Base-by-base conservation (phyloP, 2,797 vertebrate genomes). In the Galago senegalensis region DNA sequence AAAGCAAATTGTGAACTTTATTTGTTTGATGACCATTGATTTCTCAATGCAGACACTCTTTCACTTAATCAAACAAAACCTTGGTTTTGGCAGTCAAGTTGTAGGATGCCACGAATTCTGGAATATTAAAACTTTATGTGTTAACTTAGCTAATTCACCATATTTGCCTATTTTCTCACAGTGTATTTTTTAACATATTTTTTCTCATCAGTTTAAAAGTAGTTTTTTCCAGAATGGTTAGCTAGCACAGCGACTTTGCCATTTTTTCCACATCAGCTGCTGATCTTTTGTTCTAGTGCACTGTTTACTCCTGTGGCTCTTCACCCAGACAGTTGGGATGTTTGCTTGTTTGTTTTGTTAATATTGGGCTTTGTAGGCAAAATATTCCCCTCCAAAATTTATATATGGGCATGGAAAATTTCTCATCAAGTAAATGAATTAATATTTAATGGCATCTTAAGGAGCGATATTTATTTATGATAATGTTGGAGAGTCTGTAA, bases 401-500 rank as follows among this genome's bases (percentile, higher is more conserved):
- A 49, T 56, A 29, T 56, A 10, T 43, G 40, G 16, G 18, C 49
- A 23, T 72, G 60, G 46, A 37, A 27, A 8, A 67, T 86, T 60
- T 93, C 63, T 94, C 58, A 61, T 75, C 79, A 82, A 93, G 53
- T 86, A 61, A 85, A 67, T 49, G 16, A 77, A 96, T 91, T 31
- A 89, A 79, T 93, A 82, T 88, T 89, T 89, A 67, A 94, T 69
- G 56, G 7, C 46, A 46, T 67, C 82, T 84, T 82, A 21, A 82
- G 56, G 82, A 79, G 34, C 1, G 23, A 13, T 89, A 16, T 86
- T 96, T 94, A 46, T n/a, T 53, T 81, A 56, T 56, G 56, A n/a
- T 82, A 21, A 37, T 82, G 46, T 31, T 63, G 61, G 11, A 46
- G 17, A 31, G 2, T 31, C 18, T 83, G 63, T 56, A 79, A 34